Conservation (phyloP, 2,888 invertebrate genomes). For the Podotricha telesiphe region DNA sequence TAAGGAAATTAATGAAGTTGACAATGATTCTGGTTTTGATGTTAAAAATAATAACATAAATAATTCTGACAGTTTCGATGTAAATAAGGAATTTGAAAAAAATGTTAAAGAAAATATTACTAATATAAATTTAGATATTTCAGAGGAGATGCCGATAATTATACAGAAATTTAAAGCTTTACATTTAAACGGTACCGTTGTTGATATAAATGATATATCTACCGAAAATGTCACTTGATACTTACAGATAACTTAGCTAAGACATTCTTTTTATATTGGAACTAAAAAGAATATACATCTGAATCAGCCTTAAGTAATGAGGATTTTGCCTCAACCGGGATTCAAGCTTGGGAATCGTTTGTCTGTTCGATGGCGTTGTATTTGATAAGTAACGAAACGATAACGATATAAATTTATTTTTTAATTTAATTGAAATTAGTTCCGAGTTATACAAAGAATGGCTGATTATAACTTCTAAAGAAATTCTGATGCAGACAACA, state of each 20-base stretch:
- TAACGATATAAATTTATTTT: neutral
- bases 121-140: too few species aligned
- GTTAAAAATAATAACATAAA: neutral
- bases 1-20: neutral
- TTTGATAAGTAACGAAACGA: slow-evolving; percentile 10
- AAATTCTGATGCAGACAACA: too few species aligned
- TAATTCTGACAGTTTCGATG: neutral
- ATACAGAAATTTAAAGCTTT: slow-evolving; percentile 17
- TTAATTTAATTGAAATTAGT: neutral
- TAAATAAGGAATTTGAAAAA: neutral
- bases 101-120: neutral
- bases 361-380: slow-evolving; percentile 18
- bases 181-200: neutral
- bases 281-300: neutral
- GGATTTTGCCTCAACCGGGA: slow-evolving; percentile 30
- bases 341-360: slow-evolving; percentile 22
- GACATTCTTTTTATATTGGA: slow-evolving; percentile 26
- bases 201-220: slow-evolving; percentile 1
- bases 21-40: neutral
- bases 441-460: slow-evolving; percentile 29
- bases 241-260: slow-evolving; percentile 13
- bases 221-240: slow-evolving; percentile 32
- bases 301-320: neutral
- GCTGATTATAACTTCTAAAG: neutral
- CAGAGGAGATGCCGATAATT: slow-evolving; percentile 9